Base-by-base conservation (phyloP, 2,797 vertebrate genomes). In the Eulemur coronatus region DNA sequence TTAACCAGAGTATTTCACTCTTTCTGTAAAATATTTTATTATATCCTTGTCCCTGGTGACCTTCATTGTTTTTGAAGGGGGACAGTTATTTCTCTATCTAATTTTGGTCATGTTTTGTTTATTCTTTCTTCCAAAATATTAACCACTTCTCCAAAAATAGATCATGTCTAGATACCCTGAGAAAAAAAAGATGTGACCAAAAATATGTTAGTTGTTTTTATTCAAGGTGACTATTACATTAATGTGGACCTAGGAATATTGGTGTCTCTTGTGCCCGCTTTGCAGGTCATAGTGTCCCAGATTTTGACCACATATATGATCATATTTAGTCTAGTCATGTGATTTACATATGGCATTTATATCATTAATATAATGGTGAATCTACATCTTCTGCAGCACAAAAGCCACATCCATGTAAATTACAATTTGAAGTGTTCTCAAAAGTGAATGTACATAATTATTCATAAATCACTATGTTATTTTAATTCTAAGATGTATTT, bases 101-200 rank as follows among this genome's bases (percentile, higher is more conserved):
- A 84, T 72, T 73, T 69, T 78, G 43, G 8, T 81, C 4, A 87
- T 67, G 79, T 69, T 92, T 9, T 89, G 38, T 84, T 93, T 72
- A 96, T 81, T 93, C 35, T 24, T 67, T 96, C 86, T 91, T 94
- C 46, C 6, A 95, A 94, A 43, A 59, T 95, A 94, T 52, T 87
- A 87, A 26, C n/a, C 10, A 46, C 46, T 57, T 95, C 22, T 75
- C 50, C 38, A 43, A 84, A 95, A 84, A n/a, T 5, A 92, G 43
- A 81, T 26, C 75, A 89, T 52, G 18, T 55, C 18, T 86, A 76
- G 17, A 70, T 84, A 88, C 28, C 7, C 4, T 63, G 43, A 92
- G 20, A 92, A 92, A 82, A 82, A 59, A 97, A 48, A 22, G 26
- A 84, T 22, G 7, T n/a, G 2, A 38, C 30, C 0, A 22, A 78